A percentile compares a stretch with the other conserved stretches of the same genome.
Conservation (phyloP, 2,888 invertebrate species). For the Norana najaformis region DNA sequence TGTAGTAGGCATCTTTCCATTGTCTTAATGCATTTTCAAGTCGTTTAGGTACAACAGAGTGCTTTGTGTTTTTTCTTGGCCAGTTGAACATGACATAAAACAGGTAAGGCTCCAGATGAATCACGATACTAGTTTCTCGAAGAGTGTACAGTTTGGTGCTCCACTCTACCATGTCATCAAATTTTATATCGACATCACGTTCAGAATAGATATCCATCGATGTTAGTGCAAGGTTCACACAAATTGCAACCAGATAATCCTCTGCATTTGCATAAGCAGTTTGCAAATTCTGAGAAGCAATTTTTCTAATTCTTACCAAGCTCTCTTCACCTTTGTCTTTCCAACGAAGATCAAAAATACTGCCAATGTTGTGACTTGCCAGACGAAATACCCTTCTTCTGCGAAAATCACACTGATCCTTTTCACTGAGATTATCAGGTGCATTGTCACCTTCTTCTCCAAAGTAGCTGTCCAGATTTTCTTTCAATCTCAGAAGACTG, state of each 20-base stretch:
- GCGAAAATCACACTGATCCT: constrained; percentile 43
- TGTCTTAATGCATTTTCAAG: constrained; percentile 42
- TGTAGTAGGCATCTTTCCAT: constrained; percentile 47
- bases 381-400: constrained; percentile 41
- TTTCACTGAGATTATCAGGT: constrained; percentile 38
- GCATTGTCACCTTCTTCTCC: constrained; percentile 46
- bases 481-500: constrained; percentile 41
- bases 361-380: constrained; percentile 42
- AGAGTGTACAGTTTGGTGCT: constrained; percentile 40
- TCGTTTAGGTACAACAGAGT: not conserved
- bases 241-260: constrained; percentile 42
- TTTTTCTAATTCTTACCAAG: constrained; percentile 28
- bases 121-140: constrained; percentile 26
- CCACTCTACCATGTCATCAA: constrained; percentile 41
- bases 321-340: constrained; percentile 31
- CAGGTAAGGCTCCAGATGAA: constrained; percentile 37
- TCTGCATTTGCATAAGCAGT: constrained; percentile 39
- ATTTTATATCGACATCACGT: constrained; percentile 19
- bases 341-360: constrained; percentile 38
- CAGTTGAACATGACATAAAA: constrained; percentile 40
- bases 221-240: constrained; percentile 38
- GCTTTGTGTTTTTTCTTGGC: constrained; percentile 33
- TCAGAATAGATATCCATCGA: not conserved
- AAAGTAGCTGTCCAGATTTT: constrained; percentile 47
- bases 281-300: constrained; percentile 39